These are phyloP conservation scores for Brachionus calyciflorus DNA, from an alignment of 1,140 invertebrate genomes.

Conservation along the genomic window DNA sequence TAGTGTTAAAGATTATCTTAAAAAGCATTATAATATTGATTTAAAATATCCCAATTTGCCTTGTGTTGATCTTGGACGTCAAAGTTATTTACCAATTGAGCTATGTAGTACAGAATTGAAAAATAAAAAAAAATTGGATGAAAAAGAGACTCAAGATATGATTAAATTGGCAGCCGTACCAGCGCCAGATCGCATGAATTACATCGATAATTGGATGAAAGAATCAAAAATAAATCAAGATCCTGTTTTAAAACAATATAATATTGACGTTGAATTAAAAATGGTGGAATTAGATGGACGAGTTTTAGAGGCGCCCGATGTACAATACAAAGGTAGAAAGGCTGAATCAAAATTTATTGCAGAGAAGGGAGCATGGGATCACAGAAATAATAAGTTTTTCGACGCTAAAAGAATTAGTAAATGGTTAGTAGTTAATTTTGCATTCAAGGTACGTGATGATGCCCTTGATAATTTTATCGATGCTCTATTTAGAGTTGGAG, in stretches of 20 bases:
- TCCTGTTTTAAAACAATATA: slow-evolving; percentile 96
- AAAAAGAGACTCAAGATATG: slow-evolving; percentile 11
- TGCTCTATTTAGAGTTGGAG: neutral
- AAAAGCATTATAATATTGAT: slow-evolving; percentile 17
- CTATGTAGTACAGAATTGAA: slow-evolving; percentile 40
- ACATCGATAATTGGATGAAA: neutral
- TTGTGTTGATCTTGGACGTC: slow-evolving; percentile 15
- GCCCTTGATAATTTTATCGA: neutral
- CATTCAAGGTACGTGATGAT: slow-evolving; percentile 64
- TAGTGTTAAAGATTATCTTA: neutral
- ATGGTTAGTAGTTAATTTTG: slow-evolving; percentile 99
- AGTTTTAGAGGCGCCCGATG: slow-evolving; percentile 92
- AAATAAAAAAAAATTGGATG: slow-evolving; percentile 26
- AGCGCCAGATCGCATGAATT: slow-evolving; percentile 18
- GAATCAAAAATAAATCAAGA: slow-evolving; percentile 63
- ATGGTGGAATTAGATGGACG: slow-evolving; percentile 99
- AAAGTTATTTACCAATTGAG: slow-evolving; percentile 26
- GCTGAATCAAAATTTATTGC: neutral
- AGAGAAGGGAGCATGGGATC: slow-evolving; percentile 94
- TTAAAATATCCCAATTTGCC: slow-evolving; percentile 26
- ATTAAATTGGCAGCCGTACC: neutral
- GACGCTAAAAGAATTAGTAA: slow-evolving; percentile 96
- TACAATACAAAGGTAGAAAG: slow-evolving; percentile 72
- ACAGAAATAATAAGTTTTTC: slow-evolving; percentile 99
- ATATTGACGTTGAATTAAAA: slow-evolving; percentile 88